Percentiles rank a stretch among this genome's conserved stretches.
phyloP scores from a whole-genome alignment of 2,888 invertebrate species.

The Mycogona germanica region DNA sequence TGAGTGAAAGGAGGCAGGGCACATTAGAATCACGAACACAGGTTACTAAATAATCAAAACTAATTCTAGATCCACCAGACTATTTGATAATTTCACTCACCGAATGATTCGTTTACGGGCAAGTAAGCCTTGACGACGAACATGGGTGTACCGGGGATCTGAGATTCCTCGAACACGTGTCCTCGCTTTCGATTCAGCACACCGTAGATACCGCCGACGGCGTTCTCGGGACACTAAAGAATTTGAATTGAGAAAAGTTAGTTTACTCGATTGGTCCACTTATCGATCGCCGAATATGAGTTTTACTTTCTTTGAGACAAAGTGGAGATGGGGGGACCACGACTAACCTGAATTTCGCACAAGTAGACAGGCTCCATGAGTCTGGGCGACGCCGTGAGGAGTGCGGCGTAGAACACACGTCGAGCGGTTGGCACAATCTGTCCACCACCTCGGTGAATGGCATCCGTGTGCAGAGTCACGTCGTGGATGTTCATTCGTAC shows the following conservation, averaged over 20 bases:
- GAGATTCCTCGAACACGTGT: conserved; percentile 92
- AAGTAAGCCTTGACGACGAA: conserved; percentile 96
- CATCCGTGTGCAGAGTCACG: conserved; percentile 98
- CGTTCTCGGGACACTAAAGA: conserved; percentile 69
- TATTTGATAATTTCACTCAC: conserved; percentile 36
- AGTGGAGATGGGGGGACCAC: too few relatives aligned
- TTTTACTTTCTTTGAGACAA: neutral
- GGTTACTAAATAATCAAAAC: neutral
- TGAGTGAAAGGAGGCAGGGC: neutral
- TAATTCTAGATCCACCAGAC: neutral
- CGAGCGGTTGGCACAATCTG: conserved; percentile 99
- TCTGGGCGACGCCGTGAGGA: conserved; percentile 83
- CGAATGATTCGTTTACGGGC: conserved; percentile 99
- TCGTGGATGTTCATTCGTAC: conserved; percentile 97
- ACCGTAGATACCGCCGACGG: conserved; percentile 96
- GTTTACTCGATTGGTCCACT: neutral
- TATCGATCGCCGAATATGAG: neutral
- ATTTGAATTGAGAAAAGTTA: neutral
- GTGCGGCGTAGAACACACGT: conserved; percentile 91
- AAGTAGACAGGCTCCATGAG: conserved; percentile 99
- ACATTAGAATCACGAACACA: too few relatives aligned
- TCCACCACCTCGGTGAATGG: conserved; percentile 99
- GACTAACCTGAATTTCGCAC: conserved; percentile 85
- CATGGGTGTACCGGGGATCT: conserved; percentile 94
- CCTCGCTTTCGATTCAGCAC: conserved; percentile 95